Evolutionary conservation across 1,140 invertebrate genomes (phyloP).

Genomic region (Marisa cornuarietis): DNA sequence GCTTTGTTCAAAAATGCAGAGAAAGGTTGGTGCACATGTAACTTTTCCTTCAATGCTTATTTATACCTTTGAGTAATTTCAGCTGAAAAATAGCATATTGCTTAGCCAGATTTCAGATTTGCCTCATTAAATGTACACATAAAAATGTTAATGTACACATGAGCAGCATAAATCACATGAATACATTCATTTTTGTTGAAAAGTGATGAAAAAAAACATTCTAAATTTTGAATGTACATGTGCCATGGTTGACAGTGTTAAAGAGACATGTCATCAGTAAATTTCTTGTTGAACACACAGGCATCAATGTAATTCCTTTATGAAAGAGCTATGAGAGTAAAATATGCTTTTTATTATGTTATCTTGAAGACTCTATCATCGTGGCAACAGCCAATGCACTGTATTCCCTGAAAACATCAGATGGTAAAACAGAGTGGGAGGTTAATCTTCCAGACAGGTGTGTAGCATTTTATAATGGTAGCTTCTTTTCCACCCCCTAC

Average conservation of each 20-base stretch:
- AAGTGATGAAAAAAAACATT: background rate
- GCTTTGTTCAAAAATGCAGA: conserved; percentile 23
- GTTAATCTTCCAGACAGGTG: conserved; percentile 53
- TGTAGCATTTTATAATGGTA: background rate
- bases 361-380: conserved; percentile 24
- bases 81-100: background rate
- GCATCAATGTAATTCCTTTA: background rate
- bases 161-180: background rate
- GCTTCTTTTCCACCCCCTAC: too few relatives aligned
- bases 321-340: background rate
- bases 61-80: background rate
- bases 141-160: background rate
- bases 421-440: conserved; percentile 49
- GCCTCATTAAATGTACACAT: background rate
- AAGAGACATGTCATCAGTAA: conserved; percentile 7
- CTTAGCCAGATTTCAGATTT: background rate
- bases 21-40: conserved; percentile 19
- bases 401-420: conserved; percentile 36
- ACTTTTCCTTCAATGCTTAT: background rate
- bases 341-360: background rate
- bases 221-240: too few relatives aligned
- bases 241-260: too few relatives aligned
- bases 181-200: background rate
- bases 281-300: background rate
- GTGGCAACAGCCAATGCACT: conserved; percentile 40